Percentiles rank a stretch among this genome's conserved stretches.
Conservation (phyloP, 2,797 vertebrate species). For the Miichthys miiuy region DNA sequence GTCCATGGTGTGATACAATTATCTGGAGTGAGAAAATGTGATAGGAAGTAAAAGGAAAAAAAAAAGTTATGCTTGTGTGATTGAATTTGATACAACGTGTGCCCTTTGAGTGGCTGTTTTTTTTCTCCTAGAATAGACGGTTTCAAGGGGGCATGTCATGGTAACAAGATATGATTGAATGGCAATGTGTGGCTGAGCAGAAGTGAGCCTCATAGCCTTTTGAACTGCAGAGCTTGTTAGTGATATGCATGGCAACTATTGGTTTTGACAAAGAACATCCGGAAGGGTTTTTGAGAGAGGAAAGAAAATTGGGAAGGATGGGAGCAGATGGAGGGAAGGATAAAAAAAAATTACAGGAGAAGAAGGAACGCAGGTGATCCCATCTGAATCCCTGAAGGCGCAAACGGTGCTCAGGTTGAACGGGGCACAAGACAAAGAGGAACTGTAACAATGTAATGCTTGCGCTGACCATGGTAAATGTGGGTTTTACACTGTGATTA, state of each 20-base stretch:
- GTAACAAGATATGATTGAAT: conserved; percentile 67
- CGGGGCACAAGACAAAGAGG: conserved; percentile 36
- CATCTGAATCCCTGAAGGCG: conserved; percentile 39
- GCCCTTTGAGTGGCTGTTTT: conserved; percentile 48
- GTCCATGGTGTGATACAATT: conserved; percentile 23
- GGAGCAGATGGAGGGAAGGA: conserved; percentile 16
- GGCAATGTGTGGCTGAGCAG: conserved; percentile 61
- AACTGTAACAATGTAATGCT: conserved; percentile 56
- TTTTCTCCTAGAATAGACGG: conserved; percentile 35
- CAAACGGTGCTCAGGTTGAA: conserved; percentile 42
- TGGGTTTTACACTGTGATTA: conserved; percentile 64
- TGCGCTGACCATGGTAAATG: conserved; percentile 46
- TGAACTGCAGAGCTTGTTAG: conserved; percentile 64
- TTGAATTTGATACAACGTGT: conserved; percentile 55
- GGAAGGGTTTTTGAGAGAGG: conserved; percentile 46
- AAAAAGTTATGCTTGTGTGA: conserved; percentile 31
- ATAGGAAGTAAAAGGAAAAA: neutral
- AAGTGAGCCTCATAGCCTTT: conserved; percentile 56
- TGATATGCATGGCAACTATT: conserved; percentile 52
- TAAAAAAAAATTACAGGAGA: conserved; percentile 24
- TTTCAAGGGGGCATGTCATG: conserved; percentile 57
- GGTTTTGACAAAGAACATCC: conserved; percentile 65
- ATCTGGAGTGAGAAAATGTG: conserved; percentile 44
- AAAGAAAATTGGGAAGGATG: conserved; percentile 32
- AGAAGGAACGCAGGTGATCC: conserved; percentile 42